A percentile compares a stretch with the other conserved stretches of the same genome.
Evolutionary conservation across 1,140 invertebrate species (phyloP).

Genomic region (Pollicipes pollicipes): DNA sequence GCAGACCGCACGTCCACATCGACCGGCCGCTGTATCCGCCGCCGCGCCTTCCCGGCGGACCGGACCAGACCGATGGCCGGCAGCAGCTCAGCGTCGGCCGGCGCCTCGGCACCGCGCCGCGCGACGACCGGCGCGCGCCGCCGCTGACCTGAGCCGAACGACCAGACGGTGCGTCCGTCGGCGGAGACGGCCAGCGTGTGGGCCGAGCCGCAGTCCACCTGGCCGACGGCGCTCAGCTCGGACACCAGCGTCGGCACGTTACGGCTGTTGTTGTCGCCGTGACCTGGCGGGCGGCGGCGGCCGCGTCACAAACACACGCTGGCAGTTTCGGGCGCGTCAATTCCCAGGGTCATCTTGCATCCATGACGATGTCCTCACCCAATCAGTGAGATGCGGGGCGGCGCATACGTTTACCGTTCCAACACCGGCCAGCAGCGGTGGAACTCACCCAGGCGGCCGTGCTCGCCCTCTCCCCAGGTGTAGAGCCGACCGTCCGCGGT

Average conservation of each 20-base stretch:
- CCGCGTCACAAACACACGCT: too few relatives aligned
- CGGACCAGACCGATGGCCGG: too few relatives aligned
- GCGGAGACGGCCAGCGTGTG: slow-evolving; percentile 42
- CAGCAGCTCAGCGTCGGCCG: too few relatives aligned
- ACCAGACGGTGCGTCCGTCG: slow-evolving; percentile 41
- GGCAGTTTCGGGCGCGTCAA: too few relatives aligned
- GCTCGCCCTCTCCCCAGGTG: slow-evolving; percentile 45
- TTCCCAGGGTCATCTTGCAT: too few relatives aligned
- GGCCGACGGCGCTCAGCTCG: slow-evolving; percentile 36
- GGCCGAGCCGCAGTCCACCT: slow-evolving; percentile 43
- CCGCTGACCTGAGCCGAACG: slow-evolving; percentile 38
- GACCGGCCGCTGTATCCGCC: too few relatives aligned
- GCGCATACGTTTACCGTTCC: background rate
- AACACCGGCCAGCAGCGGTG: slow-evolving; percentile 12
- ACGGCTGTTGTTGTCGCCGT: slow-evolving; percentile 34
- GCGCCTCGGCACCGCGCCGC: too few relatives aligned
- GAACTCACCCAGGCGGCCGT: slow-evolving; percentile 36
- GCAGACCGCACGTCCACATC: too few relatives aligned
- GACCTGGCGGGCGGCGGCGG: slow-evolving; percentile 29
- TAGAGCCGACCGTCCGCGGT: slow-evolving; percentile 36
- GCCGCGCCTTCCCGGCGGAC: too few relatives aligned
- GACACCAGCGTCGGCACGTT: slow-evolving; percentile 38
- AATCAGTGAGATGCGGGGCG: too few relatives aligned
- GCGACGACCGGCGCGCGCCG: too few relatives aligned
- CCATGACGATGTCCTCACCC: too few relatives aligned